Percentiles rank a stretch among this genome's conserved stretches.
These are phyloP conservation scores for Leptopilina boulardi DNA, from an alignment of 1,140 invertebrate species.

Conservation along the genomic window DNA sequence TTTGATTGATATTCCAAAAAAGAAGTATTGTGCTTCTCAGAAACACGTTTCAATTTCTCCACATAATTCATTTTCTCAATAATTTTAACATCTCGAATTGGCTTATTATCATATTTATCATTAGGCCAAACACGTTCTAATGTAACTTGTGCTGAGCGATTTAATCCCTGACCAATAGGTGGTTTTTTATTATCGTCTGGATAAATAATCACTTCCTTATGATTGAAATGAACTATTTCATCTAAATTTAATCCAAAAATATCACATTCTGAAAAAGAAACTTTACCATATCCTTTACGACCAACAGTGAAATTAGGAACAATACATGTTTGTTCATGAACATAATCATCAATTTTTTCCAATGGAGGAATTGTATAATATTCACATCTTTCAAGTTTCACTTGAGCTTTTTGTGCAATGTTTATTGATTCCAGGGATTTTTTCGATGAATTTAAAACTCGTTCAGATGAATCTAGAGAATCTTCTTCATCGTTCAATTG, in stretches of 20 bases:
- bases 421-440: too few relatives aligned
- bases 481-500: slow-evolving; percentile 57
- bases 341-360: slow-evolving; percentile 77
- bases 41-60: slow-evolving; percentile 88
- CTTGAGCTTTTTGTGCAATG: slow-evolving; percentile 62
- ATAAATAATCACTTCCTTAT: slow-evolving; percentile 84
- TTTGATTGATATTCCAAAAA: slow-evolving; percentile 97
- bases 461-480: slow-evolving; percentile 54
- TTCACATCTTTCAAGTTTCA: slow-evolving; percentile 80
- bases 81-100: slow-evolving; percentile 88
- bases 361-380: slow-evolving; percentile 85
- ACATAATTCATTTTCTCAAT: slow-evolving; percentile 91
- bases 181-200: slow-evolving; percentile 80
- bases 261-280: slow-evolving; percentile 92
- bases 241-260: slow-evolving; percentile 91
- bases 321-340: slow-evolving; percentile 84
- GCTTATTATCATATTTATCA: slow-evolving; percentile 87
- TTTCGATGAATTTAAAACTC: slow-evolving; percentile 76
- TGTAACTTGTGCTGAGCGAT: slow-evolving; percentile 93
- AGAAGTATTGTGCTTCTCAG: slow-evolving; percentile 89
- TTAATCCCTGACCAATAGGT: slow-evolving; percentile 81
- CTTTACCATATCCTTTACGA: slow-evolving; percentile 91
- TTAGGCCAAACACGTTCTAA: slow-evolving; percentile 96
- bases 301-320: slow-evolving; percentile 93
- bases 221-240: slow-evolving; percentile 83